phyloP scores from a whole-genome alignment of 2,888 invertebrate genomes.

The Philaethria dido region DNA sequence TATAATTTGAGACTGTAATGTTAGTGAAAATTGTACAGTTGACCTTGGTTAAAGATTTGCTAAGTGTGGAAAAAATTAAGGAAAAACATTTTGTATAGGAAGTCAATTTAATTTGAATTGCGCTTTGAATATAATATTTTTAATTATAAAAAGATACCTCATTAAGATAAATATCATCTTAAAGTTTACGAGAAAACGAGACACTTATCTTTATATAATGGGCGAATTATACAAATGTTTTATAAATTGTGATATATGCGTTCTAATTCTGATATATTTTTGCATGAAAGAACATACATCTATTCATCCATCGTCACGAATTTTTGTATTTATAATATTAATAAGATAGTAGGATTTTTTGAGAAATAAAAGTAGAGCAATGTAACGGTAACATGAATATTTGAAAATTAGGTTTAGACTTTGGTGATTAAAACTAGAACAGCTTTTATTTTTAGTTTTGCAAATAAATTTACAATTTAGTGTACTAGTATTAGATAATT shows the following conservation, averaged over 20 bases:
- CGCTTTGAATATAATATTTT: background rate
- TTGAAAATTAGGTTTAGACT: background rate
- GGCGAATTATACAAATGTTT: too few relatives aligned
- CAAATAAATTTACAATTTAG: background rate
- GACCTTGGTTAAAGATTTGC: conserved; percentile 3
- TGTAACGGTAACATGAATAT: background rate
- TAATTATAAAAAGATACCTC: conserved; percentile 5
- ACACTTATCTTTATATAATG: too few relatives aligned
- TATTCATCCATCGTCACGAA: too few relatives aligned
- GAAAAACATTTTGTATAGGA: background rate
- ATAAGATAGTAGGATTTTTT: too few relatives aligned
- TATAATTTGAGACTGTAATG: conserved; percentile 1
- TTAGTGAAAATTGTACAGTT: conserved; percentile 6
- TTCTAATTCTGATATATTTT: too few relatives aligned
- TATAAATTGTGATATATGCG: too few relatives aligned
- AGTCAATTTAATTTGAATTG: background rate
- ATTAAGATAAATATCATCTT: background rate
- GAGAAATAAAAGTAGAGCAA: too few relatives aligned
- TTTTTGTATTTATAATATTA: too few relatives aligned
- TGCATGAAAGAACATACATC: too few relatives aligned
- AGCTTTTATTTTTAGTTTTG: background rate
- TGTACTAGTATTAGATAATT: background rate
- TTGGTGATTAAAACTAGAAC: background rate
- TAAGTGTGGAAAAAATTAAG: background rate
- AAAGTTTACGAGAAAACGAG: background rate